Evolutionary conservation across 2,888 invertebrate species (phyloP), one percentile per base, ranked within the genome.

Genomic region (Kuschelorhynchus macadamiae): DNA sequence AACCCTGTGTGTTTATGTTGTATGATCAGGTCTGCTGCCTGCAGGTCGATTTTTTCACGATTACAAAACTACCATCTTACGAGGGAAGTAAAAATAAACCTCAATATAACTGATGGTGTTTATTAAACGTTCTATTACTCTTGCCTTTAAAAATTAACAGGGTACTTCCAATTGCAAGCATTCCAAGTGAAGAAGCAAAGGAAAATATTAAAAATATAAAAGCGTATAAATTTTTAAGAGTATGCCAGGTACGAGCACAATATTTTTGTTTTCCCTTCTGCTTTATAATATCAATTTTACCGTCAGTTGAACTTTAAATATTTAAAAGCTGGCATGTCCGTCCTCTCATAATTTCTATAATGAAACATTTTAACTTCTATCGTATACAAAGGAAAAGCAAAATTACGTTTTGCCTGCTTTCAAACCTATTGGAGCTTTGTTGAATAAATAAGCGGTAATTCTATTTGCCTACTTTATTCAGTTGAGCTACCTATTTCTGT

Each of bases 291-390:
- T 52, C 20, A 50, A 44, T 61, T 44, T 20, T 42, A 17, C 42
- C 12, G 14, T 20, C 41, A 25, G 20, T 25, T 18, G 30, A 25
- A 50, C 36, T 52, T 21, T 44, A 56, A 64, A 49, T 55, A 64
- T 64, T 64, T 56, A 42, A 64, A 55, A 20, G 11, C 21, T 36
- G 18, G 55, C 63, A 64, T 64, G 63, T 49, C 63, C 16, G 46
- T 25, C 47, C 49, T 56, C 46, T 55, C 56, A 55, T 64, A 64
- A 64, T 64, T 47, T 64, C 17, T 56, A 25, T 59, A 59, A 47
- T 59, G 49, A 44, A 39, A n/a, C 17, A 44, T 64, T 64, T 55
- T 39, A 20, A 36, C 39, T 46, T 64, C 46, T 39, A 56, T 56
- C 33, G 42, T 49, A 14, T 47, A 62, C 53, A 62, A 62, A 53